phyloP scores from a whole-genome alignment of 2,797 vertebrate genomes.

The Sebastolobus alascanus region DNA sequence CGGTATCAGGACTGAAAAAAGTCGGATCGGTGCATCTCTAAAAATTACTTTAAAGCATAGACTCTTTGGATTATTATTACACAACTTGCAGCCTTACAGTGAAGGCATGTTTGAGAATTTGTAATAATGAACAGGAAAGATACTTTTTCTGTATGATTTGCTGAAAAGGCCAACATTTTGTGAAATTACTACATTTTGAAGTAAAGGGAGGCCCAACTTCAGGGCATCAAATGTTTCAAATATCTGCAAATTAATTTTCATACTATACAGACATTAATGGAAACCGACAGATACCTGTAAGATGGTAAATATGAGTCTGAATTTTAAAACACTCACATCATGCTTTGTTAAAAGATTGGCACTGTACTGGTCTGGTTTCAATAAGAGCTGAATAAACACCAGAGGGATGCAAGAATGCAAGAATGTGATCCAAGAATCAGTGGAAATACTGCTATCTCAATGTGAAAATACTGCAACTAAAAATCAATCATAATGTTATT shows the following conservation, averaged over 20 bases:
- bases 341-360: neutral
- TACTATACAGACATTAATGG: too few relatives aligned
- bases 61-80: neutral
- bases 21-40: too few relatives aligned
- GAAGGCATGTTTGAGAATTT: neutral
- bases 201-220: neutral
- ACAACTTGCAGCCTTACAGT: neutral
- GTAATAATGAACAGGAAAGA: neutral
- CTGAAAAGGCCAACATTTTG: neutral
- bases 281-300: neutral
- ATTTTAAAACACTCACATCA: neutral
- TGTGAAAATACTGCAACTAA: neutral
- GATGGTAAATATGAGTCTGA: neutral
- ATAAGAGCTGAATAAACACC: neutral
- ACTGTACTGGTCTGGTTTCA: neutral
- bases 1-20: too few relatives aligned
- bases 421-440: neutral
- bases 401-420: neutral
- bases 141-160: neutral
- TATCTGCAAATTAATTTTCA: neutral
- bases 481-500: neutral
- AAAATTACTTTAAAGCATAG: too few relatives aligned
- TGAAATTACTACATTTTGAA: neutral
- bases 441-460: neutral
- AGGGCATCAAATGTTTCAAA: neutral